Conservation (phyloP, 2,888 invertebrate species). For the Pandemis cinnamomeana region DNA sequence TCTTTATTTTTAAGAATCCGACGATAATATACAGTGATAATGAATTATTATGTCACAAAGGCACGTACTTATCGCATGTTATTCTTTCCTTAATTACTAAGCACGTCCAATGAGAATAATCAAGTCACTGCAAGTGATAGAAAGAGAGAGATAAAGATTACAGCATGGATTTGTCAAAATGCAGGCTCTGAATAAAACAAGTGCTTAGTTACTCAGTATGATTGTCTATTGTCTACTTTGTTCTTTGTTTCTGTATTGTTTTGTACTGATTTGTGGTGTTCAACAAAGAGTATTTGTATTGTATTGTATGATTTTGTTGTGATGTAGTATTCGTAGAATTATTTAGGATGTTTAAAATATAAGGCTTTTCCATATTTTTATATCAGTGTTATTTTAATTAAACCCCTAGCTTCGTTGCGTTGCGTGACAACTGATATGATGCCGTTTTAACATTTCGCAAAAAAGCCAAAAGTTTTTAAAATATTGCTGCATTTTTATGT, state of each 20-base stretch:
- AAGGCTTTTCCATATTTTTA: conserved; percentile 6
- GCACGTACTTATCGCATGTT: conserved; percentile 12
- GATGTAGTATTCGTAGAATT: too few relatives aligned
- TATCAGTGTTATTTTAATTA: conserved; percentile 31
- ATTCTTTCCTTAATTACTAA: neutral
- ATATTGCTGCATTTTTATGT: neutral
- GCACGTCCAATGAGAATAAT: neutral
- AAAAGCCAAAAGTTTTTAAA: neutral
- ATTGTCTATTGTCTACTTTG: too few relatives aligned
- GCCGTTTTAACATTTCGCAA: conserved; percentile 17
- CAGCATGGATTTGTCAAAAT: neutral
- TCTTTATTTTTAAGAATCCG: neutral
- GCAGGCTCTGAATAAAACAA: too few relatives aligned
- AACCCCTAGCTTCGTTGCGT: conserved; percentile 10
- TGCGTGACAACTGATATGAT: conserved; percentile 26
- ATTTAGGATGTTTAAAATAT: neutral
- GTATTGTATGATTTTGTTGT: too few relatives aligned
- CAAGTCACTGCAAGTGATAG: neutral
- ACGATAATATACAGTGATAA: neutral
- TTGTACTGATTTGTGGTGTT: too few relatives aligned
- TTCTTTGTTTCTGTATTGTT: too few relatives aligned
- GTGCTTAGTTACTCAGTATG: too few relatives aligned
- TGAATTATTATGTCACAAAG: neutral
- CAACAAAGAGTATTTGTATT: too few relatives aligned
- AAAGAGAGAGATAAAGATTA: neutral